Evolutionary conservation across 2,797 vertebrate genomes (phyloP).

Genomic region (Linurgus olivaceus): DNA sequence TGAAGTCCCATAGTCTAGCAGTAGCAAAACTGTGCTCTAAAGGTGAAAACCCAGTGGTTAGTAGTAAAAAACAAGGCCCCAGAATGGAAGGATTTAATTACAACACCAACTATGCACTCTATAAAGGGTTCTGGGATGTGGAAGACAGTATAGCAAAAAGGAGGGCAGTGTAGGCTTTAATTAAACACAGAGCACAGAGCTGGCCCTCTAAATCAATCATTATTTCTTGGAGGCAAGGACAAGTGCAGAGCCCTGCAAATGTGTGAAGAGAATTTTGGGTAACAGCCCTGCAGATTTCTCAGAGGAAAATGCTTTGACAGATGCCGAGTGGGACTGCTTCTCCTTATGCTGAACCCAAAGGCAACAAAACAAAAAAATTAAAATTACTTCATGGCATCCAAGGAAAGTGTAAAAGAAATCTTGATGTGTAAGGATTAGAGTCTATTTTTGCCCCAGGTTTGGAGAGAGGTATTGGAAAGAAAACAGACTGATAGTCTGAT

Average conservation of each 20-base stretch:
- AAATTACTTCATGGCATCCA: neutral
- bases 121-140: neutral
- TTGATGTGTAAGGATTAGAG: neutral
- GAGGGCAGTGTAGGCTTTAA: neutral
- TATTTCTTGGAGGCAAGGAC: constrained; percentile 20
- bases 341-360: constrained; percentile 46
- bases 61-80: neutral
- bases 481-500: neutral
- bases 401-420: neutral
- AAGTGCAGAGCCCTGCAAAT: neutral
- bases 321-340: constrained; percentile 29
- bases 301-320: constrained; percentile 1
- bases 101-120: neutral
- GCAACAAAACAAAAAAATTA: neutral
- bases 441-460: neutral
- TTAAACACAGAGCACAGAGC: constrained; percentile 1
- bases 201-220: constrained; percentile 21
- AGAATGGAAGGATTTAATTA: neutral
- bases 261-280: constrained; percentile 50
- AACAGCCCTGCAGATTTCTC: constrained; percentile 14
- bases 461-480: neutral
- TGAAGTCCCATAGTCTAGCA: neutral
- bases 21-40: neutral
- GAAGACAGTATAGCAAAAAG: neutral
- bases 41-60: neutral